Conservation (phyloP, 2,797 vertebrate species). For the Poecilia picta region DNA sequence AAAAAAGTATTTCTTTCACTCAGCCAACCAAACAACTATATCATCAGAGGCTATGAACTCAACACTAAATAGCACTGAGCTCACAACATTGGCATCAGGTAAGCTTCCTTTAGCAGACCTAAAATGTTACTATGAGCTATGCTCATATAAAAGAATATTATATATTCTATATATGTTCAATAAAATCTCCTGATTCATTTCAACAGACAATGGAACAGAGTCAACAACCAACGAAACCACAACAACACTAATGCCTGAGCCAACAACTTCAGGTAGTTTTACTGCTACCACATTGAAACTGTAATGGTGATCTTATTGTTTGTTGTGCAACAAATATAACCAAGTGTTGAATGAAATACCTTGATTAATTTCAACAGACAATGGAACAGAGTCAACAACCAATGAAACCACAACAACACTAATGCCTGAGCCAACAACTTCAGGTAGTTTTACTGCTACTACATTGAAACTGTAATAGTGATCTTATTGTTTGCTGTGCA, state of each 20-base stretch:
- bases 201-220: not conserved
- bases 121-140: not conserved
- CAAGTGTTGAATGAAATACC: too few species aligned
- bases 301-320: fast-evolving
- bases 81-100: not conserved
- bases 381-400: too few species aligned
- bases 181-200: not conserved
- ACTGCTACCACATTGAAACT: not conserved
- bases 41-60: not conserved
- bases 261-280: not conserved
- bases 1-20: not conserved
- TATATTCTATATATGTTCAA: not conserved
- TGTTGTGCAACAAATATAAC: not conserved
- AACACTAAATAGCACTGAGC: not conserved
- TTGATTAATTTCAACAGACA: too few species aligned
- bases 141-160: not conserved
- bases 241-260: not conserved
- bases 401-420: too few species aligned
- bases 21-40: not conserved
- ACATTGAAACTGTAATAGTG: too few species aligned
- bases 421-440: too few species aligned
- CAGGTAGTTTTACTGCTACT: too few species aligned
- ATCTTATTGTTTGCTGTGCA: too few species aligned
- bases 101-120: not conserved
- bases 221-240: not conserved